Base-by-base conservation (phyloP, 2,888 invertebrate genomes). In the Chymomyza fuscimana region DNA sequence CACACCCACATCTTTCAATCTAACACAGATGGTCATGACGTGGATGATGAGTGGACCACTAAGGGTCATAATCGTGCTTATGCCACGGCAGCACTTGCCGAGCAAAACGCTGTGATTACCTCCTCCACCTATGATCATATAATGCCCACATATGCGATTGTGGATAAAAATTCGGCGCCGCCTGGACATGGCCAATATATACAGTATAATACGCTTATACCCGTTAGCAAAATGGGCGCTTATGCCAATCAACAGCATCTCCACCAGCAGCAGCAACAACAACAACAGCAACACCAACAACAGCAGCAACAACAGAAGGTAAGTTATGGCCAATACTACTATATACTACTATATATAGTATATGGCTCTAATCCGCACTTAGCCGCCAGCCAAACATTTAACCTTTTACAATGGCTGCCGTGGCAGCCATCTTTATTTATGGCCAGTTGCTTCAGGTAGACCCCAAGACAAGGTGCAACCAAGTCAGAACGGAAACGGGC, bases 41-140 rank as follows among this genome's bases (percentile, higher is more conserved):
- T 92, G 70, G 92, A 92, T 68, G 92, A 92, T 65, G 92, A 92
- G 82, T 91, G 92, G 91, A 91, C 91, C 73, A 92, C 91, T 70
- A 91, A 89, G 77, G 89, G 89, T 7, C 91, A 91, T 73, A 89
- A 86, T 72, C 89, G 91, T 67, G 89, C 90, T 68, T 92, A 91
- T 85, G 92, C 92, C 56, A 92, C 92, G 51, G 91, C 92, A 6
- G 92, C 92, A 4, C 66, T 92, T 71, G 92, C 92, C 63, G 92
- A 92, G 75, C 92, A 92, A 80, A 92, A 91, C 73, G 91, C 91
- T 68, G 90, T 91, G 65, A 89, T 91, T 80, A 89, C 90, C 64
- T 83, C 91, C 64, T 88, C 89, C 63, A 83, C 86, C 63, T 92
- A 92, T 79, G 91, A 92, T 88, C 90, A 91, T 70, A 89, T 91